Base-by-base conservation (phyloP, 2,888 invertebrate species). In the Cheilosia scutellata region DNA sequence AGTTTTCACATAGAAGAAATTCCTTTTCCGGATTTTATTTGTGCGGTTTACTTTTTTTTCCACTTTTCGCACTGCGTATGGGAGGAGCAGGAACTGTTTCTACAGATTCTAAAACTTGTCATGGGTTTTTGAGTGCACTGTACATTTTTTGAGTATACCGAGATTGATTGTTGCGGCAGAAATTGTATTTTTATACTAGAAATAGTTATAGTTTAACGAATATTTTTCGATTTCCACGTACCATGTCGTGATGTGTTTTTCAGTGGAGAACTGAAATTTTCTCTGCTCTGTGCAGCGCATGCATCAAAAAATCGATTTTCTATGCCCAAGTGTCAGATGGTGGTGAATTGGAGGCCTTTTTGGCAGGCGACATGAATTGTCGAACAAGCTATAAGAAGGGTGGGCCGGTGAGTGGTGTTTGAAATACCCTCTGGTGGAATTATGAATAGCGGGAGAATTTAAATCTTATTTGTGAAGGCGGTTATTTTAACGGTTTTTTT, bases 291-390 rank as follows among this genome's bases (percentile, higher is more conserved):
- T 37, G 66, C 74, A 88, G 90, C 91, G 91, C 91, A 91, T 89
- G 91, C 89, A 89, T 88, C 82, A 86, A 88, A 90, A 88, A 88
- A 91, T 91, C 88, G 89, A 91, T 90, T 90, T 90, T 88, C 82
- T 70, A 31, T 58, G 66, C 16, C 83, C 88, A 82, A 82, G 70
- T 87, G 87, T 82, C 87, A 87, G 62, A 55, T 44, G 42, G 72
- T 77, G 86, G 82, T 86, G 76, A 86, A 68, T 66, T 13, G 40
- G 44, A 29, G n/a, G 5, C 5, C n/a, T 47, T 71, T 71, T 66
- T 77, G 72, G 77, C 74, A 74, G 57, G 33, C 5, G 47, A 58
- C 40, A 20, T 55, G 13, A 11, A 33, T n/a, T 11, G 11, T n/a
- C 4, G 44, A 53, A 42, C 44, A 29, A 29, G 31, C 9, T 11